Evolutionary conservation across 2,888 invertebrate species (phyloP).

Genomic region (Corythucha ciliata): DNA sequence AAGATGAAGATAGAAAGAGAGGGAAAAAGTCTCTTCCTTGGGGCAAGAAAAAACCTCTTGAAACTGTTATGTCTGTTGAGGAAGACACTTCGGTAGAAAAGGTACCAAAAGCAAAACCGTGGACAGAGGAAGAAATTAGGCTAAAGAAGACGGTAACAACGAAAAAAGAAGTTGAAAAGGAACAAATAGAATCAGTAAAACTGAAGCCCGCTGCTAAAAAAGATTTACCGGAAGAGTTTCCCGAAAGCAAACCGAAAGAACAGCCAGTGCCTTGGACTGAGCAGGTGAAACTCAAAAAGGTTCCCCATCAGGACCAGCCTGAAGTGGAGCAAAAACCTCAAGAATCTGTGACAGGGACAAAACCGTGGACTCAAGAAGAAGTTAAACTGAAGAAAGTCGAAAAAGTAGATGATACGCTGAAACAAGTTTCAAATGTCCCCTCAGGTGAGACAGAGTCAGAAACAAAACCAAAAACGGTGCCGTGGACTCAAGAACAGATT

Average conservation of each 20-base stretch:
- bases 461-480: slow-evolving; percentile 27
- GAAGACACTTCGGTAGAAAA: slow-evolving; percentile 1
- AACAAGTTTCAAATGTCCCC: too few relatives aligned
- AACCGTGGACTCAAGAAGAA: slow-evolving; percentile 42
- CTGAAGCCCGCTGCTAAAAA: slow-evolving; percentile 28
- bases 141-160: slow-evolving; percentile 38
- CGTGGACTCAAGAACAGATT: slow-evolving; percentile 42
- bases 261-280: slow-evolving; percentile 32
- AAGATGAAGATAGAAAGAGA: slow-evolving; percentile 7
- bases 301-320: not conserved
- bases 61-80: not conserved
- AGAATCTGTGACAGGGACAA: not conserved
- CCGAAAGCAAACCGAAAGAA: slow-evolving; percentile 8
- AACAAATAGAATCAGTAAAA: slow-evolving; percentile 33
- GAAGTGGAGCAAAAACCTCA: not conserved
- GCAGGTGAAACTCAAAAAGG: slow-evolving; percentile 28
- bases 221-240: slow-evolving; percentile 21
- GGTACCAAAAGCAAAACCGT: slow-evolving; percentile 37
- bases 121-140: slow-evolving; percentile 40
- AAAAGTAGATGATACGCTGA: too few relatives aligned
- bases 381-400: slow-evolving; percentile 39
- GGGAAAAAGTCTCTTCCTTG: too few relatives aligned
- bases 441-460: not conserved
- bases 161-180: slow-evolving; percentile 17
- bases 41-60: too few relatives aligned